Conservation (phyloP, 2,113 vertebrate genomes). For the Lontra canadensis region DNA sequence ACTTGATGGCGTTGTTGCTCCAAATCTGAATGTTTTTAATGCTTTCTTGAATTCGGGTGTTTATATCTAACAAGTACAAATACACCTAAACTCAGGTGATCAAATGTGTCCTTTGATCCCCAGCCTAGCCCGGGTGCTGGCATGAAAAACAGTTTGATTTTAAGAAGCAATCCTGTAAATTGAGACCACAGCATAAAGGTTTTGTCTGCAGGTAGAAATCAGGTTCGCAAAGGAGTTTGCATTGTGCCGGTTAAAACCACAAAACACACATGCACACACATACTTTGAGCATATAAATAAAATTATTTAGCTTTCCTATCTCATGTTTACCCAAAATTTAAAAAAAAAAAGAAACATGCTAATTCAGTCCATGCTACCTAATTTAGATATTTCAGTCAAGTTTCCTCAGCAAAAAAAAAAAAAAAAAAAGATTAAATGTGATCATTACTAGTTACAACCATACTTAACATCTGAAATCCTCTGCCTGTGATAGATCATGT, state of each 20-base stretch:
- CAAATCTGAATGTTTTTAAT: too few species aligned
- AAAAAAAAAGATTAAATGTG: not conserved
- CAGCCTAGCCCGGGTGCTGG: not conserved
- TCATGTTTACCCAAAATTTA: not conserved
- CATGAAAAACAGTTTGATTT: not conserved
- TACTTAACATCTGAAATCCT: not conserved
- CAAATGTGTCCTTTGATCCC: not conserved
- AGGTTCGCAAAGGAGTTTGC: not conserved
- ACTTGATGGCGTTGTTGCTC: fast-evolving
- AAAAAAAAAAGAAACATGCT: not conserved
- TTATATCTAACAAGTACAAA: too few species aligned
- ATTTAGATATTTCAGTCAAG: not conserved
- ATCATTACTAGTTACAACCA: not conserved
- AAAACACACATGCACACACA: not conserved
- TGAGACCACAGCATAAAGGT: not conserved
- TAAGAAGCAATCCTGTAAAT: not conserved
- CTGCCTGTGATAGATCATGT: fast-evolving
- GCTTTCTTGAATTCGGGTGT: not conserved
- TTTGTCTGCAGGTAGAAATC: not conserved
- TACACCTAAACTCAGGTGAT: too few species aligned
- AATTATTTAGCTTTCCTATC: not conserved
- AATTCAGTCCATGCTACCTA: not conserved
- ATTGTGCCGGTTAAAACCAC: not conserved
- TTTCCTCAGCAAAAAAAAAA: not conserved
- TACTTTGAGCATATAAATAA: not conserved